phyloP scores from a whole-genome alignment of 2,888 invertebrate species.

The Lysandra bellargus region DNA sequence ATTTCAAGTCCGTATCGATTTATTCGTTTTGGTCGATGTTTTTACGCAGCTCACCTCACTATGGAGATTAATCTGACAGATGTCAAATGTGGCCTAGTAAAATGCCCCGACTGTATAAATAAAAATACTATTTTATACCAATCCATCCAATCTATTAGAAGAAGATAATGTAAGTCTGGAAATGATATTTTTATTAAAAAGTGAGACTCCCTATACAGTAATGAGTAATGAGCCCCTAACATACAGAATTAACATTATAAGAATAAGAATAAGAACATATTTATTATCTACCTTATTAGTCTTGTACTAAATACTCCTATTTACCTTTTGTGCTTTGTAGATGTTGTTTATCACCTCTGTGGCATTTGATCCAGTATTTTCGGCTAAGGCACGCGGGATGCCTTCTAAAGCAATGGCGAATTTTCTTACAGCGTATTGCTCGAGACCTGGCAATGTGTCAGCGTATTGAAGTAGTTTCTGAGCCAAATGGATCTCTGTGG shows the following conservation, averaged over 20 bases:
- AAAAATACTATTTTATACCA: too few species aligned
- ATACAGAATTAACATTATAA: neutral
- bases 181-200: neutral
- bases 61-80: too few species aligned
- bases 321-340: slow-evolving; percentile 93
- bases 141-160: too few species aligned
- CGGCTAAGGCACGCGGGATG: slow-evolving; percentile 95
- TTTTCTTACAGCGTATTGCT: slow-evolving; percentile 97
- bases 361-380: slow-evolving; percentile 95
- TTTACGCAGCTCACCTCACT: too few species aligned
- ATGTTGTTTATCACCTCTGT: slow-evolving; percentile 93
- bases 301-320: neutral
- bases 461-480: slow-evolving; percentile 92
- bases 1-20: too few species aligned
- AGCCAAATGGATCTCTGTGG: slow-evolving; percentile 96
- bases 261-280: too few species aligned
- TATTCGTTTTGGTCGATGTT: too few species aligned
- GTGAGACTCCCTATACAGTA: neutral
- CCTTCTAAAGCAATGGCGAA: slow-evolving; percentile 94
- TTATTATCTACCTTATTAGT: neutral
- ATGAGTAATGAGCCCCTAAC: neutral
- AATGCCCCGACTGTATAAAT: too few species aligned
- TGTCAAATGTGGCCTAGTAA: too few species aligned
- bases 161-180: neutral
- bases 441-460: slow-evolving; percentile 95